phyloP scores from a whole-genome alignment of 2,888 invertebrate species.

The Keiferia lycopersicella region DNA sequence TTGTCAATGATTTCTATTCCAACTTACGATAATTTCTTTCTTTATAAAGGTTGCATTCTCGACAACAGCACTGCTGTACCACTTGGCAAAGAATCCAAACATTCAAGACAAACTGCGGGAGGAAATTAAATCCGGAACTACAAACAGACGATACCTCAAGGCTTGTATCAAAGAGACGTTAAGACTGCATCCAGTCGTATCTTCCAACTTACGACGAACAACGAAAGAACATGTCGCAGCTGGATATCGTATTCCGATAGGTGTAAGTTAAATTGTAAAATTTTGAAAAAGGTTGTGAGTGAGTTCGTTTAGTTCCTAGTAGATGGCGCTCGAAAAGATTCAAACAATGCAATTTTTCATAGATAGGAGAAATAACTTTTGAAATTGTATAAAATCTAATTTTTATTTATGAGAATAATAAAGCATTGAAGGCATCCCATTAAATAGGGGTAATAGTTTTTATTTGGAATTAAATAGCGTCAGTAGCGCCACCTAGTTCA shows the following conservation, averaged over 20 bases:
- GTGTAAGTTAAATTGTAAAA: slow-evolving; percentile 50
- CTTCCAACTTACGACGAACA: slow-evolving; percentile 62
- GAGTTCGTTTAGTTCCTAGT: no score
- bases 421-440: no score
- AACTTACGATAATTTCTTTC: no score
- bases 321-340: no score
- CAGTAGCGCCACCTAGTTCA: no score
- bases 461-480: no score
- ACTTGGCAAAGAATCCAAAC: slow-evolving; percentile 75
- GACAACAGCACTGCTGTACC: slow-evolving; percentile 71
- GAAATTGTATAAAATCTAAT: no score
- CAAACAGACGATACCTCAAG: slow-evolving; percentile 73
- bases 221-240: slow-evolving; percentile 65
- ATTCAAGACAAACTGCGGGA: slow-evolving; percentile 75
- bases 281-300: not conserved
- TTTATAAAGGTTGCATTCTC: slow-evolving; percentile 63
- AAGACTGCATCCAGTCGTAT: slow-evolving; percentile 65
- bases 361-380: no score
- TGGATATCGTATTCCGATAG: slow-evolving; percentile 68
- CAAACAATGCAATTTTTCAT: no score
- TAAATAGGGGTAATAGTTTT: no score
- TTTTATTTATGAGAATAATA: no score
- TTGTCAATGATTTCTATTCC: no score
- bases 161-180: slow-evolving; percentile 84
- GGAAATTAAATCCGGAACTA: slow-evolving; percentile 53